Evolutionary conservation across 2,797 vertebrate species (phyloP).

Genomic region (Gymnopithys bicolor): DNA sequence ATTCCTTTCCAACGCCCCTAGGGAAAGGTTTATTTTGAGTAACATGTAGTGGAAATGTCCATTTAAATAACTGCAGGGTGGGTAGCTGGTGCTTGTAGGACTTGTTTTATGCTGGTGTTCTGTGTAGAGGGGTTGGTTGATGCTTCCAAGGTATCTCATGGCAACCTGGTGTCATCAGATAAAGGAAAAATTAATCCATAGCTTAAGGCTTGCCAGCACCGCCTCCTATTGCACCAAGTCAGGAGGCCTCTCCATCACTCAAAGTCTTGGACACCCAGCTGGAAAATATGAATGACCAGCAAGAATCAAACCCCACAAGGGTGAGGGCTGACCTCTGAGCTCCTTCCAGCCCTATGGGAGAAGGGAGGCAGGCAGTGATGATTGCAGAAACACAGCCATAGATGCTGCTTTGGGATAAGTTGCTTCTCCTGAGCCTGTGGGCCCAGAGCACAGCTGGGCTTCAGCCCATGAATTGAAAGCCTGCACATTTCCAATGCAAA

Average conservation of each 20-base stretch:
- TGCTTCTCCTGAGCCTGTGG: background rate
- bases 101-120: background rate
- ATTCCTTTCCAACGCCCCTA: accelerated
- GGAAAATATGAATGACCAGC: background rate
- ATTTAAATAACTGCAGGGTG: too few relatives aligned
- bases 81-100: background rate
- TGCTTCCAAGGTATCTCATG: accelerated
- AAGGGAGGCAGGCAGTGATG: accelerated
- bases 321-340: background rate
- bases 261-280: background rate
- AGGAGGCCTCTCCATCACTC: background rate
- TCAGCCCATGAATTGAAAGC: accelerated
- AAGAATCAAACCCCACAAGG: background rate
- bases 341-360: background rate
- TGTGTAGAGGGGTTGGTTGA: accelerated
- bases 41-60: background rate
- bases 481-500: accelerated
- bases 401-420: background rate
- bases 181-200: background rate
- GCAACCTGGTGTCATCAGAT: background rate
- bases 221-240: background rate
- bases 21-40: background rate
- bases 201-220: background rate
- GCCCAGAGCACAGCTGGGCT: background rate
- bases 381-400: background rate